Percentiles rank a stretch among this genome's conserved stretches.
These are phyloP conservation scores for Colletes collaris DNA, from an alignment of 2,888 invertebrate genomes.

Conservation along the genomic window DNA sequence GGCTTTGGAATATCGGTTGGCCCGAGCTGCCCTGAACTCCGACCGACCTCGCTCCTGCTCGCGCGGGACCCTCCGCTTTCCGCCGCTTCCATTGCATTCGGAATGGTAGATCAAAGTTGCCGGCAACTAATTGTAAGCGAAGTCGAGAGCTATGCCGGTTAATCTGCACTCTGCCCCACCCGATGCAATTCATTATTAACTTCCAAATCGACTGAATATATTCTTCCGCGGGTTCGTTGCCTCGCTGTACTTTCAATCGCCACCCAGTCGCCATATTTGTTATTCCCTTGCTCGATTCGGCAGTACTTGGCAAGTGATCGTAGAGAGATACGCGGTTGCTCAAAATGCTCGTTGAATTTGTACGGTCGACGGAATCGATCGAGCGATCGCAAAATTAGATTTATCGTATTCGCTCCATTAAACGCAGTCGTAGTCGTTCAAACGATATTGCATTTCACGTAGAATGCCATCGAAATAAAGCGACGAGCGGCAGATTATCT, in stretches of 20 bases:
- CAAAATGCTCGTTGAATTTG: too few species aligned
- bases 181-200: slow-evolving; percentile 53
- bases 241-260: background rate
- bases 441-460: too few species aligned
- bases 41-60: slow-evolving; percentile 5
- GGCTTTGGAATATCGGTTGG: slow-evolving; percentile 56
- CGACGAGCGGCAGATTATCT: too few species aligned
- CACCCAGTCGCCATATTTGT: too few species aligned
- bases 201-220: background rate
- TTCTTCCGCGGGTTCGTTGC: background rate
- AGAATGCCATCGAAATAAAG: too few species aligned
- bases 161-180: slow-evolving; percentile 11
- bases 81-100: slow-evolving; percentile 46
- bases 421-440: too few species aligned
- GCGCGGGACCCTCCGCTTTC: slow-evolving; percentile 14
- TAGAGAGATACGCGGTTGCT: too few species aligned
- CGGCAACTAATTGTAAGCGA: slow-evolving; percentile 63
- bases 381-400: too few species aligned
- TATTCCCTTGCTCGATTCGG: too few species aligned
- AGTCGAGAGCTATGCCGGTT: slow-evolving; percentile 59
- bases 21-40: slow-evolving; percentile 10
- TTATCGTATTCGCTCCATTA: too few species aligned
- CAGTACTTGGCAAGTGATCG: too few species aligned
- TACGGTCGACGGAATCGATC: too few species aligned
- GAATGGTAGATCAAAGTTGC: slow-evolving; percentile 74